Conservation (phyloP, 2,113 vertebrate genomes). For the Salvelinus alpinus region DNA sequence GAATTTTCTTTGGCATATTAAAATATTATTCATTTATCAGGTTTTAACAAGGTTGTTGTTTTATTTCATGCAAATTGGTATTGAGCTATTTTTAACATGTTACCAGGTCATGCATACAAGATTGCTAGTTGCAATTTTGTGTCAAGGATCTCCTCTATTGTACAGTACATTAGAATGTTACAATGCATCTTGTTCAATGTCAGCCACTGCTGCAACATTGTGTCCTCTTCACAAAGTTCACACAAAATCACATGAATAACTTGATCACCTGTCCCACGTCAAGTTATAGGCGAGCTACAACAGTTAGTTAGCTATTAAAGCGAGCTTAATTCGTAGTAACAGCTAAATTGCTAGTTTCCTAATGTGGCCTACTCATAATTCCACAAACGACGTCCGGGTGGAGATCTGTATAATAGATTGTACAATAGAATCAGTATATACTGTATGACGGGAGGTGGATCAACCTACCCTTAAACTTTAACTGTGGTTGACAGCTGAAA, state of each 20-base stretch:
- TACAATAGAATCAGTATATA: no score
- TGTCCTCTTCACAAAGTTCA: neutral
- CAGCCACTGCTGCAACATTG: neutral
- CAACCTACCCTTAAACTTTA: constrained; percentile 29
- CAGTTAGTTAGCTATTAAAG: neutral
- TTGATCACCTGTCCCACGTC: neutral
- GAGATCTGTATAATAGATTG: neutral
- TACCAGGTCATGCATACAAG: neutral
- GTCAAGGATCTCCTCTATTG: neutral
- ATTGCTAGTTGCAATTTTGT: neutral
- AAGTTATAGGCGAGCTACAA: neutral
- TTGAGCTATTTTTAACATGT: no score
- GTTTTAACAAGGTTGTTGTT: no score
- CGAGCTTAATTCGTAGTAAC: neutral
- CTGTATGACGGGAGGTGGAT: neutral
- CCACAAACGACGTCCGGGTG: no score
- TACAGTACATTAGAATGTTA: neutral
- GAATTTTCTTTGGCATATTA: no score
- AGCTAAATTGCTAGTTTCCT: neutral
- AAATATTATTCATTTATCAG: no score
- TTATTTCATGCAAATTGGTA: no score
- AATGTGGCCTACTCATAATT: no score
- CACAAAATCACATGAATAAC: neutral
- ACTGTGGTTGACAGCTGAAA: neutral
- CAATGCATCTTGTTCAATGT: neutral